phyloP scores from a whole-genome alignment of 2,113 vertebrate genomes.

The Tursiops truncatus region DNA sequence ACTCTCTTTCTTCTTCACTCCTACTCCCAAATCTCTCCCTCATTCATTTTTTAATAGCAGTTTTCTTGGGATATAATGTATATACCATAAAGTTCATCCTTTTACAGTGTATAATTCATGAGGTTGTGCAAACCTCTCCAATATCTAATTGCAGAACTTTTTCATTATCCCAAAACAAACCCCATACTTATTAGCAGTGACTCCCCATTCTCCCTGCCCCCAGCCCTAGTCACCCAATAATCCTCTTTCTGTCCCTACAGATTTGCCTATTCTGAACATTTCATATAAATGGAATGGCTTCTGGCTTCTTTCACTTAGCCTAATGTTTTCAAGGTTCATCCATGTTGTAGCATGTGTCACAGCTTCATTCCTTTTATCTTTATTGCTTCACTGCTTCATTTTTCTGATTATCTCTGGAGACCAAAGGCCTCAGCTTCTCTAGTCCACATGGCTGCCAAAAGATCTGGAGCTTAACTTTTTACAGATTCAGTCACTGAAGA shows the following conservation, averaged over 20 bases:
- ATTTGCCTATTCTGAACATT: not conserved
- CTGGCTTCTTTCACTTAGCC: not conserved
- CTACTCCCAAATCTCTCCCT: not conserved
- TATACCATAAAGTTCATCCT: not conserved
- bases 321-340: not conserved
- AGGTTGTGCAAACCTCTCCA: not conserved
- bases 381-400: not conserved
- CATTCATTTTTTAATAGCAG: not conserved
- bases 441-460: not conserved
- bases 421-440: not conserved
- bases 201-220: not conserved
- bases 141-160: not conserved
- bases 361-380: not conserved
- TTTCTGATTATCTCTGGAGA: constrained; percentile 13
- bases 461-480: not conserved
- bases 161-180: not conserved
- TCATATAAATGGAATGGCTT: not conserved
- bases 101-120: not conserved
- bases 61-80: not conserved
- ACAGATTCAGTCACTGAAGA: not conserved
- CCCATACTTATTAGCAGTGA: not conserved
- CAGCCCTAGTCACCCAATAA: too few species aligned
- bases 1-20: not conserved
- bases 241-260: not conserved
- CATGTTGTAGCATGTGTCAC: not conserved